Evolutionary conservation across 2,888 invertebrate species (phyloP).

Genomic region (Erebia ligea): DNA sequence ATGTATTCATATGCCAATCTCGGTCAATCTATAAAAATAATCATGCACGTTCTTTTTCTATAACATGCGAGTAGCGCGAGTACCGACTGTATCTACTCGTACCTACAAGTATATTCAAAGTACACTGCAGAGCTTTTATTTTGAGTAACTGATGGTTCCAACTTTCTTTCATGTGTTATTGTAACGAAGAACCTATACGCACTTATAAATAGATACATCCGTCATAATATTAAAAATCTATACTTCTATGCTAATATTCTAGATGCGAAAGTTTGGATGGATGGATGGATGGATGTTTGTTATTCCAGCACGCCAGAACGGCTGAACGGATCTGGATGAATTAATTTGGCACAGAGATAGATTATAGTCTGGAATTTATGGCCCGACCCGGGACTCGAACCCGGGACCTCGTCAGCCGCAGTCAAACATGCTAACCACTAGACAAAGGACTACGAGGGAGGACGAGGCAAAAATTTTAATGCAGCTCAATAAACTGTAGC

Average conservation of each 20-base stretch:
- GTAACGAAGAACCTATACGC: background rate
- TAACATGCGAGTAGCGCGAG: background rate
- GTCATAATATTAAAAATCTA: background rate
- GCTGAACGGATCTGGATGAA: too few relatives aligned
- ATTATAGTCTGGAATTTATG: too few relatives aligned
- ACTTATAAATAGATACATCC: background rate
- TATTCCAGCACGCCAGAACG: too few relatives aligned
- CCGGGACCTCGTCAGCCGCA: too few relatives aligned
- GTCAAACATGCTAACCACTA: too few relatives aligned
- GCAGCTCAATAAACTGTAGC: slow-evolving; percentile 4
- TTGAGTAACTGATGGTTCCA: background rate
- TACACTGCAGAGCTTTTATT: background rate
- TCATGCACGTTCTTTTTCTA: background rate
- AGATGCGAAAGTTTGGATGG: too few relatives aligned
- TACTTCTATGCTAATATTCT: too few relatives aligned
- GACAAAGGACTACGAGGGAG: too few relatives aligned
- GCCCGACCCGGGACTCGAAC: too few relatives aligned
- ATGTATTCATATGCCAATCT: slow-evolving; percentile 6
- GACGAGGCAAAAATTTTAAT: too few relatives aligned
- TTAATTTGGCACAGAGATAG: too few relatives aligned
- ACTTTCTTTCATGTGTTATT: background rate
- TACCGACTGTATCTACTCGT: background rate
- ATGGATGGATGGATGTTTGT: too few relatives aligned
- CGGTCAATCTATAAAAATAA: slow-evolving; percentile 7
- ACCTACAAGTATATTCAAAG: background rate